Evolutionary conservation across 2,797 vertebrate species (phyloP).

Genomic region (Alcedo atthis): DNA sequence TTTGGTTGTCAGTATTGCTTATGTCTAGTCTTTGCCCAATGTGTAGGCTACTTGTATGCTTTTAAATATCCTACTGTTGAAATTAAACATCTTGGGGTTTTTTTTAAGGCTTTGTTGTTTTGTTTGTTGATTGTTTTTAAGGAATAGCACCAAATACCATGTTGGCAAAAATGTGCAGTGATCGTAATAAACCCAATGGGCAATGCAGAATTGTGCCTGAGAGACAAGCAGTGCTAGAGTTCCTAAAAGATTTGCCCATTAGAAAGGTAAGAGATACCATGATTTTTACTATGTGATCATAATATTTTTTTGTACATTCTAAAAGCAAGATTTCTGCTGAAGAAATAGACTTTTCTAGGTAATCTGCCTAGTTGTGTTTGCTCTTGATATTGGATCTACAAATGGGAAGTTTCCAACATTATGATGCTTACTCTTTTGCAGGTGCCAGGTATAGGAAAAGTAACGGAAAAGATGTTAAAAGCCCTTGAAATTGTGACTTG

Average conservation of each 20-base stretch:
- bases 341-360: neutral
- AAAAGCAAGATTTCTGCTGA: neutral
- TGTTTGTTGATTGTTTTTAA: slow-evolving; percentile 69
- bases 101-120: neutral
- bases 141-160: slow-evolving; percentile 97
- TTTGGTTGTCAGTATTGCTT: neutral
- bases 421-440: slow-evolving; percentile 57
- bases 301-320: neutral
- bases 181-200: slow-evolving; percentile 96
- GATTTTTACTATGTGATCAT: neutral
- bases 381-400: neutral
- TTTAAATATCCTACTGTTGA: neutral
- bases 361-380: neutral
- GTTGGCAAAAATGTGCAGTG: slow-evolving; percentile 98
- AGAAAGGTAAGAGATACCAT: slow-evolving; percentile 86
- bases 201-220: slow-evolving; percentile 87
- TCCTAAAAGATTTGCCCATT: slow-evolving; percentile 90
- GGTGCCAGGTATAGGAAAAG: slow-evolving; percentile 95
- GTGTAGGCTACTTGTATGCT: neutral
- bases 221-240: slow-evolving; percentile 88
- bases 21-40: neutral
- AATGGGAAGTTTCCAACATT: neutral
- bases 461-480: slow-evolving; percentile 96
- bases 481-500: slow-evolving; percentile 89
- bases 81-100: neutral